Conservation (phyloP, 2,888 invertebrate genomes). For the Limnephilus lunatus region DNA sequence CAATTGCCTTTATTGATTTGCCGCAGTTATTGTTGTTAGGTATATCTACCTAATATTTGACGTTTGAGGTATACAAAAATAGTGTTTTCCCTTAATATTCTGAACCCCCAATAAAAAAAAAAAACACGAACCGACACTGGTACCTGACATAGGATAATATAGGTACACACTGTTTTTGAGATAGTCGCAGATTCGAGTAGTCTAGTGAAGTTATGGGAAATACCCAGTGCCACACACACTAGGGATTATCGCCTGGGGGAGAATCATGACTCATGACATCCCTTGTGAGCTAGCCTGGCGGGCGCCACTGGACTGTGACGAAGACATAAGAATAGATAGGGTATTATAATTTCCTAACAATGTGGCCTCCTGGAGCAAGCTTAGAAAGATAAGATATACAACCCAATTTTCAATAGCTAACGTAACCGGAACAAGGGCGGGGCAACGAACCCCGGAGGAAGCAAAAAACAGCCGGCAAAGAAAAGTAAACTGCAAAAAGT, state of each 20-base stretch:
- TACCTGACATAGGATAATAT: too few species aligned
- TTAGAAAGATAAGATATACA: neutral
- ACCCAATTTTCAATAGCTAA: neutral
- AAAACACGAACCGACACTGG: too few species aligned
- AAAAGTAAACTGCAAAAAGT: neutral
- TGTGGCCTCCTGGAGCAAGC: neutral
- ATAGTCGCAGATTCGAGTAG: too few species aligned
- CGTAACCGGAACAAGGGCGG: neutral
- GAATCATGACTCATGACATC: neutral
- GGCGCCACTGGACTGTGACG: neutral
- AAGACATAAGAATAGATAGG: neutral
- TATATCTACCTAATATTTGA: too few species aligned
- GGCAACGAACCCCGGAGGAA: neutral
- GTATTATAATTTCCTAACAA: neutral
- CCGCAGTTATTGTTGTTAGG: too few species aligned
- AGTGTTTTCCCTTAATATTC: too few species aligned
- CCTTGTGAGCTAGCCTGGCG: neutral
- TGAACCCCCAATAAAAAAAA: too few species aligned
- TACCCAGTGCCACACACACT: neutral
- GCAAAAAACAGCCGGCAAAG: neutral
- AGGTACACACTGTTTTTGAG: neutral
- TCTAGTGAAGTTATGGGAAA: neutral
- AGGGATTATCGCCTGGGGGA: neutral
- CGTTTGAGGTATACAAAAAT: too few species aligned
- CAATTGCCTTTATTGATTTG: too few species aligned